Base-by-base conservation (phyloP, 2,113 vertebrate genomes). In the Tringa solitaria region DNA sequence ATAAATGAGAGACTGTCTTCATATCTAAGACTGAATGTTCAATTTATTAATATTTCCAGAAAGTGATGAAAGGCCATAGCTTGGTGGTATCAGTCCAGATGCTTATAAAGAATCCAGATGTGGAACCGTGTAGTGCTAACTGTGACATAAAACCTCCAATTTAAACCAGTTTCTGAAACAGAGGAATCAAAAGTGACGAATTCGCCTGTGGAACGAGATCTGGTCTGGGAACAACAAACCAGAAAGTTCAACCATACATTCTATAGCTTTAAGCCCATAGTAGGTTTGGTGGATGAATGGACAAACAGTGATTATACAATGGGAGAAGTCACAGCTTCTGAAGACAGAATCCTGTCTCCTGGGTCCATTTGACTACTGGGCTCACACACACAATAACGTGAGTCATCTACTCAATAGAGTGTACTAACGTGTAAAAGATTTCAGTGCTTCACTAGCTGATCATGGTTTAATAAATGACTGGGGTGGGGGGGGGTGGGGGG, bases 221-320 rank as follows among this genome's bases (percentile, higher is more conserved):
- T 80, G 22, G 32, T 56, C 53, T 91, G 45, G 39, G 19, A 77
- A 74, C 37, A 89, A 69, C 20, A 56, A 69, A 15, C 2, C 8
- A 8, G 20, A 19, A 87, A 43, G 27, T 32, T 67, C 35, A 79
- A 45, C 19, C 12, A 16, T 83, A 51, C 43, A 17, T 73, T 8
- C 24, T 53, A 43, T 5, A 85, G 30, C 33, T 85, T 78, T 87
- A 82, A 64, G 30, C 10, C 0, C 0, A 15, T 28, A 26, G 1
- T 14, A 4, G 0, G 12, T 87, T 63, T 82, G 37, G 22, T 32
- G 76, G 30, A 61, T 79, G 51, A 90, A 79, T 1, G 1, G 28
- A 67, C 4, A 37, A 35, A 32, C n/a, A 28, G 32, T 22, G 43
- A 61, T 57, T 27, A 22, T 3, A 32, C 7, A 74, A 4, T 8